phyloP scores from a whole-genome alignment of 2,888 invertebrate genomes.

The Athalia circularis region DNA sequence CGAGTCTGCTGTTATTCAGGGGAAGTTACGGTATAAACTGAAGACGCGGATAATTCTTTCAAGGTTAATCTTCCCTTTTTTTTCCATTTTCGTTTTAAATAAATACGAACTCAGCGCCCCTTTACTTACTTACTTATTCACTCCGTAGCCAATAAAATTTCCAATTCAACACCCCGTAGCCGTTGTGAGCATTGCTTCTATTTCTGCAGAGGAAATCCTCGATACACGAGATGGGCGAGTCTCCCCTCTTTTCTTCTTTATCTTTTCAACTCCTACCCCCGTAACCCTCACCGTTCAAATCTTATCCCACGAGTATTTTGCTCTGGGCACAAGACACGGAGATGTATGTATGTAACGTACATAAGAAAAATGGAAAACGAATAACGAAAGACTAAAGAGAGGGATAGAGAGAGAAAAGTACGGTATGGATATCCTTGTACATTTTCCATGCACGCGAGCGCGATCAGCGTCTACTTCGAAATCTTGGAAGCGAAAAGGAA shows the following conservation, averaged over 20 bases:
- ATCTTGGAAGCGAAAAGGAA: not conserved
- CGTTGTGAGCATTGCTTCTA: constrained; percentile 39
- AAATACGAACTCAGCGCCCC: constrained; percentile 20
- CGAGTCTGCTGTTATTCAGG: not conserved
- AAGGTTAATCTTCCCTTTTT: constrained; percentile 14
- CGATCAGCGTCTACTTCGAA: not conserved
- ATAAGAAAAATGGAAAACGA: constrained; percentile 12
- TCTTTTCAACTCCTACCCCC: constrained; percentile 5
- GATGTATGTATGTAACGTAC: not conserved
- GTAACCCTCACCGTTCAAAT: constrained; percentile 43
- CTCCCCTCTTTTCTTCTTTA: constrained; percentile 31
- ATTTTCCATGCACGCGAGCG: constrained; percentile 53
- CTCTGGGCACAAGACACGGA: constrained; percentile 10
- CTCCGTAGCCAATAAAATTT: constrained; percentile 41
- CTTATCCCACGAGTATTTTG: constrained; percentile 35
- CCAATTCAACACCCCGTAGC: constrained; percentile 41
- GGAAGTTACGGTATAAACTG: not conserved
- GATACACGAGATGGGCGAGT: constrained; percentile 17
- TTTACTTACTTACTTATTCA: constrained; percentile 39
- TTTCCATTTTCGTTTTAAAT: not conserved
- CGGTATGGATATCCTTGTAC: constrained; percentile 51
- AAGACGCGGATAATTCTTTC: constrained; percentile 10
- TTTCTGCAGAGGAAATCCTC: constrained; percentile 24
- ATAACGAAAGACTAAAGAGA: constrained; percentile 2
- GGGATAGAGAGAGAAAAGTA: constrained; percentile 40